Evolutionary conservation across 2,113 vertebrate genomes (phyloP), one percentile per base, ranked within the genome.

Genomic region (Poecile atricapillus): DNA sequence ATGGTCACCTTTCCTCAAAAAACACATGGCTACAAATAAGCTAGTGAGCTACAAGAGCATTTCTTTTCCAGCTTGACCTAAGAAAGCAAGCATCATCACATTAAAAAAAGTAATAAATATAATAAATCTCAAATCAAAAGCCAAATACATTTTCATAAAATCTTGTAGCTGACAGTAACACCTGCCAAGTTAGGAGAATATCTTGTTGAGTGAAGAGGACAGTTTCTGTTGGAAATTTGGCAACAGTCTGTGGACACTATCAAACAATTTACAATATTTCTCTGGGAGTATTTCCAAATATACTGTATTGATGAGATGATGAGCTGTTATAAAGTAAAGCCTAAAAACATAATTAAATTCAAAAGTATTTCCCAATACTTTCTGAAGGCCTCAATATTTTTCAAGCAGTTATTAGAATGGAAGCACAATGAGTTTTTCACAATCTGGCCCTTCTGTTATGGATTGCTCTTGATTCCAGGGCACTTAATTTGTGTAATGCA

Each of bases 401-500:
- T 88, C 79, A 89, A 74, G 63, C 20, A 93, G 53, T 88, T 96
- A 89, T 91, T 93, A 87, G 49, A 95, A 96, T 69, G 31, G 49
- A 97, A 92, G 74, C 35, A 94, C 92, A 63, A 93, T 69, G 69
- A 46, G 33, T 69, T 95, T 93, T 83, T 96, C 74, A 93, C 87
- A 63, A 97, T 94, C 87, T 92, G 39, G 41, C 85, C 53, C 41
- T 96, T 96, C 55, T 92, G 22, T 92, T 94, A 90, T 68, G 60
- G 88, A 95, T 82, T 91, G 68, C 46, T 70, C 46, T 90, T 5
- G 1, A 92, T 81, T 83, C 28, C 79, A n/a, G 70, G 31, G 15
- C 77, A 92, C 64, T 96, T 96, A 83, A 91, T 94, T 97, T 93
- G 83, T 92, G 84, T 93, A 96, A 97, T 85, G 83, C 46, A 90